phyloP scores from a whole-genome alignment of 1,140 invertebrate species.

The Holcopasites calliopsidis region DNA sequence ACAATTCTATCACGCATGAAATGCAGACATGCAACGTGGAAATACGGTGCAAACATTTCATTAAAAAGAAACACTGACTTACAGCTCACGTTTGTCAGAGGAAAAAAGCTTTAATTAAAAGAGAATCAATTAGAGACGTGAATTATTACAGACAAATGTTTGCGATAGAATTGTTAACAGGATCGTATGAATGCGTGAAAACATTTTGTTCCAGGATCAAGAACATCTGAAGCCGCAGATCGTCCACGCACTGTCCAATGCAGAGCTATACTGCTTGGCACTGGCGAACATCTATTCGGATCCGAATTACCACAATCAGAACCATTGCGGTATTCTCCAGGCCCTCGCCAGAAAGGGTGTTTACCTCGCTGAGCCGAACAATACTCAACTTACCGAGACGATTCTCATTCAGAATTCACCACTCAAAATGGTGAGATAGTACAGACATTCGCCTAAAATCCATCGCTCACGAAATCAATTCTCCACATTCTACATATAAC shows the following conservation, averaged over 20 bases:
- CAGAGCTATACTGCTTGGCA: conserved; percentile 97
- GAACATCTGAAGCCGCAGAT: conserved; percentile 97
- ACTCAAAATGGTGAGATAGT: conserved; percentile 91
- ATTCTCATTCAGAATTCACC: conserved; percentile 97
- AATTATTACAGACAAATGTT: neutral
- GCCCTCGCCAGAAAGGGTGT: conserved; percentile 95
- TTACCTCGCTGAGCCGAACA: conserved; percentile 90
- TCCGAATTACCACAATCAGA: conserved; percentile 96
- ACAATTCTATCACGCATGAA: neutral
- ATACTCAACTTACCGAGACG: conserved; percentile 95
- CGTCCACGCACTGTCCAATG: conserved; percentile 94
- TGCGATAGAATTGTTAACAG: neutral
- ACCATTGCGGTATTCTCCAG: conserved; percentile 96
- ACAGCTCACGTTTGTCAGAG: too few species aligned
- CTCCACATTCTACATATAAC: too few species aligned
- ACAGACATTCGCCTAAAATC: too few species aligned
- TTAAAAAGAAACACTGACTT: too few species aligned
- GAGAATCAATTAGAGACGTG: neutral
- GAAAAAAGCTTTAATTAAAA: too few species aligned
- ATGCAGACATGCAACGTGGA: neutral
- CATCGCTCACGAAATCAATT: too few species aligned
- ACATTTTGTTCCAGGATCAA: conserved; percentile 85
- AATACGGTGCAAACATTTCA: too few species aligned
- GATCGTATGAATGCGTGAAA: neutral
- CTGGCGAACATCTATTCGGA: conserved; percentile 98